A percentile compares a stretch with the other conserved stretches of the same genome.
Evolutionary conservation across 2,113 vertebrate species (phyloP).

Genomic region (Furnarius figulus): DNA sequence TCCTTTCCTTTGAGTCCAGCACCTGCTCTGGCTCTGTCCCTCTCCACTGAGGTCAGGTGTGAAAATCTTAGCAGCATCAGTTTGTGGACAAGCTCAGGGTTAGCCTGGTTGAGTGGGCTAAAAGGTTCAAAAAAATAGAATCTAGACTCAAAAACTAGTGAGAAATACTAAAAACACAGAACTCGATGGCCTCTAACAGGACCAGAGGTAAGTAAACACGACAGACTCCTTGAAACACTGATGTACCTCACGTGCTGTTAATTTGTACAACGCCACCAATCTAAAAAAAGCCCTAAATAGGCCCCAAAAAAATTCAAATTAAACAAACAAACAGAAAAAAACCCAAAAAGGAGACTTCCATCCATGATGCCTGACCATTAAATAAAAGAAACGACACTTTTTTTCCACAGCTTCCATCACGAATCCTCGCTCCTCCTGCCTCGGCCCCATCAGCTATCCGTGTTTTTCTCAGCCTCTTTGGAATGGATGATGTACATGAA

Average conservation of each 20-base stretch:
- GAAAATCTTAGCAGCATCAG: slow-evolving; percentile 78
- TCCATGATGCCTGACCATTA: neutral
- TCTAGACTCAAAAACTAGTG: slow-evolving; percentile 52
- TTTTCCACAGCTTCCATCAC: neutral
- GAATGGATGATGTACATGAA: slow-evolving; percentile 99
- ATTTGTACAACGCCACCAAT: slow-evolving; percentile 55
- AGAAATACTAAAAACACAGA: slow-evolving; percentile 53
- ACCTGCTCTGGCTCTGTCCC: slow-evolving; percentile 32
- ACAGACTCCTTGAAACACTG: slow-evolving; percentile 62
- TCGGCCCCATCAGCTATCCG: slow-evolving; percentile 82
- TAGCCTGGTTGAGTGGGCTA: slow-evolving; percentile 28
- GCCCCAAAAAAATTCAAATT: neutral
- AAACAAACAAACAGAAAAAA: neutral
- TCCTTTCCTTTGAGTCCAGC: neutral
- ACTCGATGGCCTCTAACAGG: slow-evolving; percentile 47
- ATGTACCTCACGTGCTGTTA: slow-evolving; percentile 55
- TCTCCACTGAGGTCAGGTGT: slow-evolving; percentile 67
- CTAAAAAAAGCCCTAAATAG: slow-evolving; percentile 32
- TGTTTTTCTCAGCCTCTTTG: slow-evolving; percentile 86
- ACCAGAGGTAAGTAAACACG: slow-evolving; percentile 72
- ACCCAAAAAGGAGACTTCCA: neutral
- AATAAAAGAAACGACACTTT: neutral
- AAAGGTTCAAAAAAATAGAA: neutral
- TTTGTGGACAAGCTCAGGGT: slow-evolving; percentile 66
- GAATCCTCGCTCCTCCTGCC: neutral